Evolutionary conservation across 2,888 invertebrate species (phyloP).

Genomic region (Tribolium freemani): DNA sequence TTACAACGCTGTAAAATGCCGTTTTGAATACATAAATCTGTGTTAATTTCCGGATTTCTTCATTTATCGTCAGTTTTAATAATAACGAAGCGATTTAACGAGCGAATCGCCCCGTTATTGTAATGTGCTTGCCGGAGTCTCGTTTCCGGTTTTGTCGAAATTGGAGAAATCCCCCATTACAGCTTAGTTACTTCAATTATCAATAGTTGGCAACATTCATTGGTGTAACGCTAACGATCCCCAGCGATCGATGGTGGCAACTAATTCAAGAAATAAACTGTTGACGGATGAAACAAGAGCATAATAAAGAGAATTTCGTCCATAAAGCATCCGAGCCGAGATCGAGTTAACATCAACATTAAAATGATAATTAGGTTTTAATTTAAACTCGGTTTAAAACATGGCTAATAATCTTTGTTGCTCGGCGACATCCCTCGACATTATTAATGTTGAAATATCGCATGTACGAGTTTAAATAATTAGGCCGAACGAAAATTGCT

Average conservation of each 20-base stretch:
- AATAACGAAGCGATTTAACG: slow-evolving; percentile 8
- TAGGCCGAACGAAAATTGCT: slow-evolving; percentile 31
- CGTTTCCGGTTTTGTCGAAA: slow-evolving; percentile 9
- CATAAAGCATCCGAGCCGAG: not conserved
- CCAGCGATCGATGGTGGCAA: not conserved
- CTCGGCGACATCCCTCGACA: not conserved
- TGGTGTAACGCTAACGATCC: not conserved
- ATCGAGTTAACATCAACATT: slow-evolving; percentile 1
- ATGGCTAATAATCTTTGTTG: slow-evolving; percentile 2
- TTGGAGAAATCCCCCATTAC: slow-evolving; percentile 20
- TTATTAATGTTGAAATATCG: slow-evolving; percentile 24
- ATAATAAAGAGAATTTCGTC: slow-evolving; percentile 4
- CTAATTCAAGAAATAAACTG: slow-evolving; percentile 26
- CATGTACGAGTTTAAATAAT: slow-evolving; percentile 38
- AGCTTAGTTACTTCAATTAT: slow-evolving; percentile 28
- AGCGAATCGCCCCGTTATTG: slow-evolving; percentile 13
- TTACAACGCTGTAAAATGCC: too few relatives aligned
- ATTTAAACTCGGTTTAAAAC: slow-evolving; percentile 30
- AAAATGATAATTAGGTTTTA: slow-evolving; percentile 34
- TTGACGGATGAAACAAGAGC: not conserved
- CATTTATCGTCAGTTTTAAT: slow-evolving; percentile 7
- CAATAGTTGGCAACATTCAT: slow-evolving; percentile 19
- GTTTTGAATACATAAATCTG: not conserved
- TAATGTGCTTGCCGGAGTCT: slow-evolving; percentile 3
- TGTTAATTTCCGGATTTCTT: slow-evolving; percentile 6